These are phyloP conservation scores for Hirtodrosophila alboralis DNA, from an alignment of 2,888 invertebrate species.

Conservation along the genomic window DNA sequence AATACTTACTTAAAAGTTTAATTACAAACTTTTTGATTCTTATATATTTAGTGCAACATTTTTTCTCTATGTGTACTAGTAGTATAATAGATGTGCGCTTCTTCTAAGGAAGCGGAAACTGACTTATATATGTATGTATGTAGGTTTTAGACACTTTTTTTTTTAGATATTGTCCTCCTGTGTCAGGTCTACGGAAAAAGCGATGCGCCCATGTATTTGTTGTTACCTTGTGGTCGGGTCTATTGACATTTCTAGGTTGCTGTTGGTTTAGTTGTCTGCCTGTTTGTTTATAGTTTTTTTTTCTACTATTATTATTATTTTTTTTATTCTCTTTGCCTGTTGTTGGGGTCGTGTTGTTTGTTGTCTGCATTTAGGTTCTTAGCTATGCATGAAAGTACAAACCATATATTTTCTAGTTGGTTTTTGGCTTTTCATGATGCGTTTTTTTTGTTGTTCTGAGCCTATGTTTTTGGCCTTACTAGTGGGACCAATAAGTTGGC, in stretches of 20 bases:
- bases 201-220: conserved; percentile 17
- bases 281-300: conserved; percentile 16
- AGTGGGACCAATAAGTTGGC: conserved; percentile 26
- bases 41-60: too few species aligned
- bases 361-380: conserved; percentile 31
- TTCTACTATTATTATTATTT: conserved; percentile 20
- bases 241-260: conserved; percentile 75
- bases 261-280: conserved; percentile 26
- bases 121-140: conserved; percentile 14
- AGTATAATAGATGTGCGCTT: conserved; percentile 20
- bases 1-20: too few species aligned
- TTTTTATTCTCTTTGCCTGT: conserved; percentile 5
- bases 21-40: too few species aligned
- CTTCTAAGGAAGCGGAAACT: conserved; percentile 35
- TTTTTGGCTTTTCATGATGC: conserved; percentile 13
- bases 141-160: too few species aligned
- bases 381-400: neutral
- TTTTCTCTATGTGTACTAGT: too few species aligned
- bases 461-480: conserved; percentile 8
- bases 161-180: conserved; percentile 39
- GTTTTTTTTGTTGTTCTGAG: neutral
- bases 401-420: conserved; percentile 4
- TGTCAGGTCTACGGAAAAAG: conserved; percentile 36
- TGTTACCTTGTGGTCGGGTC: conserved; percentile 50
- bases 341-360: conserved; percentile 18